Evolutionary conservation across 1,140 invertebrate species (phyloP).

Genomic region (Limonius californicus): DNA sequence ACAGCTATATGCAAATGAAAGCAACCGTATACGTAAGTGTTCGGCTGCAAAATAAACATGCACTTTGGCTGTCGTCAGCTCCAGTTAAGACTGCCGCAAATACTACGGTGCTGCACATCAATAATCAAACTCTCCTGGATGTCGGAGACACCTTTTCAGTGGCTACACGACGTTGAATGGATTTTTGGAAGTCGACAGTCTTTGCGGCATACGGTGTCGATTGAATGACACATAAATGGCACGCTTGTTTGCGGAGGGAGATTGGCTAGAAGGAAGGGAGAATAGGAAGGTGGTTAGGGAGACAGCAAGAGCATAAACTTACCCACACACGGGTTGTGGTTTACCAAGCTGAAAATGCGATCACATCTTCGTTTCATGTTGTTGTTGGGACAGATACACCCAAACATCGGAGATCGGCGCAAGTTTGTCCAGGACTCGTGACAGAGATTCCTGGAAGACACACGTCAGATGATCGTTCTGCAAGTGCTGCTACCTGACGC

Average conservation of each 20-base stretch:
- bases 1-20: neutral
- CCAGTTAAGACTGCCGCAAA: neutral
- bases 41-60: neutral
- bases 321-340: slow-evolving; percentile 90
- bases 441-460: slow-evolving; percentile 65
- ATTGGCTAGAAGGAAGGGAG: slow-evolving; percentile 7
- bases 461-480: slow-evolving; percentile 7
- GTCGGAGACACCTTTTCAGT: neutral
- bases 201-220: neutral
- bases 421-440: slow-evolving; percentile 80
- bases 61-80: neutral
- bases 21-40: neutral
- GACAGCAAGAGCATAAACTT: slow-evolving; percentile 52
- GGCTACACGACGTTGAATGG: neutral
- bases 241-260: neutral
- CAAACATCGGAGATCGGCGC: slow-evolving; percentile 79
- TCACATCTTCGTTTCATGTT: slow-evolving; percentile 83
- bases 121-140: neutral
- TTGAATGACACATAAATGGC: slow-evolving; percentile 4
- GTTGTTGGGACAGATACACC: slow-evolving; percentile 85
- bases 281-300: slow-evolving; percentile 3
- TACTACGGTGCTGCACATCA: slow-evolving; percentile 1
- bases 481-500: neutral
- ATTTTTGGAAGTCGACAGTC: neutral
- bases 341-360: slow-evolving; percentile 77